These are phyloP conservation scores for Typhlomys cinereus DNA, from an alignment of 2,113 vertebrate genomes.

Conservation along the genomic window DNA sequence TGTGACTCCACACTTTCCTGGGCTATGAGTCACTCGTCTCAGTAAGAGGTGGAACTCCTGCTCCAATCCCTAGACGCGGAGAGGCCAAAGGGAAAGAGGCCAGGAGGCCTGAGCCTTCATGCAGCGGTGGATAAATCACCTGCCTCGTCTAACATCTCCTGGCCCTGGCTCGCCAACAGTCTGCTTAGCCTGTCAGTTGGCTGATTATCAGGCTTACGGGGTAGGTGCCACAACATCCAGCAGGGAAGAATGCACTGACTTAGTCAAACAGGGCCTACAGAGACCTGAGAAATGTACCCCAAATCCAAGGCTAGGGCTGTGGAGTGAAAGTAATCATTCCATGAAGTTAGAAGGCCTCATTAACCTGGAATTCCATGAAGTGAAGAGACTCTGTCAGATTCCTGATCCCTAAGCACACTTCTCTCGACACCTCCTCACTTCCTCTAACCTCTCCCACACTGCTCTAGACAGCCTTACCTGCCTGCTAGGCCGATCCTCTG, in stretches of 20 bases:
- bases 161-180: no score
- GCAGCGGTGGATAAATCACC: background rate
- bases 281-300: background rate
- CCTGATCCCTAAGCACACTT: background rate
- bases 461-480: background rate
- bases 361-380: background rate
- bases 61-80: background rate
- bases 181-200: background rate
- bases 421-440: background rate
- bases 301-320: background rate
- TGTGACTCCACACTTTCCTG: background rate
- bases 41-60: background rate
- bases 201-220: background rate
- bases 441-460: background rate
- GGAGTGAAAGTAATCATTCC: background rate
- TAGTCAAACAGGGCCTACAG: background rate
- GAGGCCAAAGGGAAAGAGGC: background rate
- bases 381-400: background rate
- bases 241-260: background rate
- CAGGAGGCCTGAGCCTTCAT: background rate
- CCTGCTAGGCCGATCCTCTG: background rate
- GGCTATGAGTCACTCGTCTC: constrained; percentile 21
- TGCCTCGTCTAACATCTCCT: background rate
- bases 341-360: background rate
- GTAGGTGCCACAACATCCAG: background rate